Evolutionary conservation across 2,797 vertebrate genomes (phyloP).

Genomic region (Pangasius macronema): DNA sequence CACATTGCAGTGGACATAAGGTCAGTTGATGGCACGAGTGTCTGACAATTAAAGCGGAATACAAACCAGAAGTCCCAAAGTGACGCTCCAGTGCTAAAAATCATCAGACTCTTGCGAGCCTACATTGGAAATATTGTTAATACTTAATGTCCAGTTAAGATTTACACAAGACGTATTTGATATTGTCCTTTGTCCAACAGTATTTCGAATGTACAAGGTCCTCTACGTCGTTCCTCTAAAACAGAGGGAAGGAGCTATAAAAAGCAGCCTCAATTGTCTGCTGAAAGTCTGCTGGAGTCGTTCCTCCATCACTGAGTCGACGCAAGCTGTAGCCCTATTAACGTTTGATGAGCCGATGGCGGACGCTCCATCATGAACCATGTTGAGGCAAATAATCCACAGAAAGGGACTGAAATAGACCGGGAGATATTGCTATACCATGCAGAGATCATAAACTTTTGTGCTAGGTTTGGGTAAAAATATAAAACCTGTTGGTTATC

Average conservation of each 20-base stretch:
- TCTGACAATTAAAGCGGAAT: neutral
- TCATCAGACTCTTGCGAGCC: neutral
- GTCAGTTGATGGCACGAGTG: neutral
- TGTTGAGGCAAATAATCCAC: conserved; percentile 14
- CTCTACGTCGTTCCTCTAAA: conserved; percentile 6
- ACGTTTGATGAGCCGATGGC: conserved; percentile 34
- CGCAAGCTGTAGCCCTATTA: conserved; percentile 58
- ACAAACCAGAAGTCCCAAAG: conserved; percentile 15
- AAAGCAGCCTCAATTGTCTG: conserved; percentile 40
- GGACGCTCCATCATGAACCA: conserved; percentile 15
- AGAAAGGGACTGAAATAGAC: neutral
- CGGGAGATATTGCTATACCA: conserved; percentile 51
- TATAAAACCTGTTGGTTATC: neutral
- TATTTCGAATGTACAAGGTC: conserved; percentile 15
- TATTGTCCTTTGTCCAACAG: conserved; percentile 7
- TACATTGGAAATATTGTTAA: conserved; percentile 2
- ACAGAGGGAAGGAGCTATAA: conserved; percentile 35
- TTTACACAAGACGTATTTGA: neutral
- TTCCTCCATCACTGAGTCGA: conserved; percentile 41
- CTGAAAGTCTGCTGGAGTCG: conserved; percentile 27
- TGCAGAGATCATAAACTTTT: conserved; percentile 41
- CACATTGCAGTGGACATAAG: neutral
- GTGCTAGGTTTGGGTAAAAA: conserved; percentile 39
- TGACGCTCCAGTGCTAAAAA: neutral
- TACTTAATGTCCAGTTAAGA: conserved; percentile 1